These are phyloP conservation scores for Popillia japonica DNA, from an alignment of 1,140 invertebrate species.

Conservation along the genomic window DNA sequence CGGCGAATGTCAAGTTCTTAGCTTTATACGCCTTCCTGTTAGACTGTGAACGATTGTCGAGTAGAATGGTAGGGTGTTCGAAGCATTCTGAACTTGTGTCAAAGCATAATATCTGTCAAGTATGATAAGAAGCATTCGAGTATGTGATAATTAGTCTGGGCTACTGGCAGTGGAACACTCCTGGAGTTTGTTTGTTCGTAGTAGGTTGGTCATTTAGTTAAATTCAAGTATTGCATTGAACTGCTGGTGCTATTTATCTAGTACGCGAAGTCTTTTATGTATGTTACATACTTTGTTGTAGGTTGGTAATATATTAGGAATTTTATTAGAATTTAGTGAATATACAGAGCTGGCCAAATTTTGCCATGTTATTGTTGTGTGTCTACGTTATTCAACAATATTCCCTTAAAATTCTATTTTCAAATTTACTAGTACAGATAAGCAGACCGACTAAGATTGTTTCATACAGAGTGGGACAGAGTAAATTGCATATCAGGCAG, in stretches of 20 bases:
- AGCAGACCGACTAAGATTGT: no score
- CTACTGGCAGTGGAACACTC: constrained; percentile 44
- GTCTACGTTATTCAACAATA: no score
- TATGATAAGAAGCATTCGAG: constrained; percentile 59
- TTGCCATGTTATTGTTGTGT: no score
- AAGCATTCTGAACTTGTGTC: constrained; percentile 42
- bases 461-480: no score
- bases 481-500: no score
- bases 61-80: neutral
- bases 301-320: constrained; percentile 45
- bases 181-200: constrained; percentile 5
- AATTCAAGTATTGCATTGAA: constrained; percentile 19
- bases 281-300: constrained; percentile 49
- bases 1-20: constrained; percentile 45
- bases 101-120: constrained; percentile 58
- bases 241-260: constrained; percentile 44
- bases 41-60: constrained; percentile 38
- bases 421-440: no score
- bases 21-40: constrained; percentile 37
- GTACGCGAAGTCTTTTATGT: no score
- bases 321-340: no score
- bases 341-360: no score
- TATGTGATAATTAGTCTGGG: constrained; percentile 59
- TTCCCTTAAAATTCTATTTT: no score
- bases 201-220: constrained; percentile 13